Evolutionary conservation across 1,140 invertebrate genomes (phyloP).

Genomic region (Scaptomyza hsui): DNA sequence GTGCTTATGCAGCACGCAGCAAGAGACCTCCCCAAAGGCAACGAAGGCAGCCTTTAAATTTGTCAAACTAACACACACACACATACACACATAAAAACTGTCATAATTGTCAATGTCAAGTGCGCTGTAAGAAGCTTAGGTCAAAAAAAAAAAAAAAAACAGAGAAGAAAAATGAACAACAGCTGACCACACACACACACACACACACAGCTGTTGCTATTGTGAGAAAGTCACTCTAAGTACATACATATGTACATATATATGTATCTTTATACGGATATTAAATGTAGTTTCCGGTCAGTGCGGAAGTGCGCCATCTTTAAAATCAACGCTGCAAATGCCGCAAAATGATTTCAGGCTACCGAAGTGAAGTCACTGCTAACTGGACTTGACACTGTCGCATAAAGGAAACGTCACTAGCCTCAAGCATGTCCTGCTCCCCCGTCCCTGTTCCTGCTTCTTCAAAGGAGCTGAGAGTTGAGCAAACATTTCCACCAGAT

Average conservation of each 20-base stretch:
- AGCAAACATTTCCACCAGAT: conserved; percentile 39
- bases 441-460: too few relatives aligned
- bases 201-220: not conserved
- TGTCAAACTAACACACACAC: conserved; percentile 14
- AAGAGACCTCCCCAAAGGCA: conserved; percentile 23
- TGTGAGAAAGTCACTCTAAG: too few relatives aligned
- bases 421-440: conserved; percentile 62
- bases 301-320: conserved; percentile 58
- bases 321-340: conserved; percentile 7
- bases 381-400: conserved; percentile 70
- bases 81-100: conserved; percentile 25
- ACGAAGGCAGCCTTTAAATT: conserved; percentile 28
- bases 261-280: conserved; percentile 33
- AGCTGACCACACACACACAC: conserved; percentile 8
- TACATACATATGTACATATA: not conserved
- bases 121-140: conserved; percentile 28
- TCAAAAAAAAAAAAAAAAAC: conserved; percentile 3
- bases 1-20: conserved; percentile 26
- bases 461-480: conserved; percentile 12
- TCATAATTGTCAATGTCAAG: conserved; percentile 76
- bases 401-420: conserved; percentile 68
- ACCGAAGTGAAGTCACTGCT: not conserved
- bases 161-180: not conserved
- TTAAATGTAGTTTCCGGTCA: conserved; percentile 41
- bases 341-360: conserved; percentile 22